These are phyloP conservation scores for Pipra filicauda DNA, from an alignment of 2,113 vertebrate species.

Conservation along the genomic window DNA sequence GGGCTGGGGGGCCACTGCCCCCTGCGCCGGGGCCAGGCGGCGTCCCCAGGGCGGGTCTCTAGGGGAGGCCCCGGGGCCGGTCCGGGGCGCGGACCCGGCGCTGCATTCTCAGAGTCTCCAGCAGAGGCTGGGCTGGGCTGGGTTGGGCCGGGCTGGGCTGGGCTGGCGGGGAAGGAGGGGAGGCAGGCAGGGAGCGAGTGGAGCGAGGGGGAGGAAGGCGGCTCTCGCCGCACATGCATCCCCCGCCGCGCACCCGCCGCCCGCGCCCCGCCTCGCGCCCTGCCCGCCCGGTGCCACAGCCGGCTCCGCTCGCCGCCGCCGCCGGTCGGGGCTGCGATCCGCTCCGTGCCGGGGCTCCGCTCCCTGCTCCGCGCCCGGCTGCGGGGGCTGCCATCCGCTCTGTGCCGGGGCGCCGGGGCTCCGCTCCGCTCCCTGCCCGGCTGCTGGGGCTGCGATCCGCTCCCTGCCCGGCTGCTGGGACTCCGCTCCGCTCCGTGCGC, in stretches of 20 bases:
- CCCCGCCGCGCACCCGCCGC: constrained; percentile 19
- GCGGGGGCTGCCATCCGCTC: neutral
- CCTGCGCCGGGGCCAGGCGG: neutral
- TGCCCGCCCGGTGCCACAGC: neutral
- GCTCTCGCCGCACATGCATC: constrained; percentile 7
- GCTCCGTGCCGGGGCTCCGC: too few species aligned
- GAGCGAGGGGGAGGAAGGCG: constrained; percentile 26
- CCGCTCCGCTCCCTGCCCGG: neutral
- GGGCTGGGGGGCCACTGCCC: too few species aligned
- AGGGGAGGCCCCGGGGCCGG: neutral
- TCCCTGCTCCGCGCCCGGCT: too few species aligned
- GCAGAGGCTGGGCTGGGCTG: constrained; percentile 70
- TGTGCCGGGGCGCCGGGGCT: neutral
- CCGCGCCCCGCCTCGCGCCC: constrained; percentile 43
- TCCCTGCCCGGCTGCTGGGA: neutral
- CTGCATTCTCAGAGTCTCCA: constrained; percentile 78
- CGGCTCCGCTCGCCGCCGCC: neutral
- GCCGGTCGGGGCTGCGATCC: neutral
- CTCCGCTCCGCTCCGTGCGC: neutral
- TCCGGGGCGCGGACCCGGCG: constrained; percentile 10
- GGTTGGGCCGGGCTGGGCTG: neutral
- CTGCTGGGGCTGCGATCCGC: neutral
- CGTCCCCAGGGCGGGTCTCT: neutral
- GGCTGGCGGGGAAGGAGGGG: constrained; percentile 53
- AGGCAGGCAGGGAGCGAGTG: constrained; percentile 26